phyloP scores from a whole-genome alignment of 2,797 vertebrate species.

The Cuniculus paca region DNA sequence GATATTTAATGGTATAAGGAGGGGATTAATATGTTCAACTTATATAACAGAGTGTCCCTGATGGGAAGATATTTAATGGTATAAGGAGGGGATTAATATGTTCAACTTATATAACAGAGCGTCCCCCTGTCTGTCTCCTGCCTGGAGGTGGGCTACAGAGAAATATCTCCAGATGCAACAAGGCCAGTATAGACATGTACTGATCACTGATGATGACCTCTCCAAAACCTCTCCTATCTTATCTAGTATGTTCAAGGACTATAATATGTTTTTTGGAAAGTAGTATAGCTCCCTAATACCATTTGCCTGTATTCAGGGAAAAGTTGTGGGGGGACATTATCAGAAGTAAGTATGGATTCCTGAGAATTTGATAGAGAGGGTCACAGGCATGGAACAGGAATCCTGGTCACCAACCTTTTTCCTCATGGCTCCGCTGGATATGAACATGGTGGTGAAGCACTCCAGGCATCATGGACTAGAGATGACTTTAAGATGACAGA shows the following conservation, averaged over 20 bases:
- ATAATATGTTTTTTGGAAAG: fast-evolving
- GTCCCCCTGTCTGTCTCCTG: fast-evolving
- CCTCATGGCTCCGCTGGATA: neutral
- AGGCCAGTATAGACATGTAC: fast-evolving
- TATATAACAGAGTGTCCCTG: fast-evolving
- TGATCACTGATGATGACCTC: fast-evolving
- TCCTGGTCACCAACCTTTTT: no score
- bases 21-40: fast-evolving
- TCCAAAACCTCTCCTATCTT: neutral
- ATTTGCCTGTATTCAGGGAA: neutral
- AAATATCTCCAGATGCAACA: fast-evolving
- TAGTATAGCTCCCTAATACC: neutral
- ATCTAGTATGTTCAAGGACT: neutral
- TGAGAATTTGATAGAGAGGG: neutral
- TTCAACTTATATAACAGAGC: neutral
- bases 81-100: fast-evolving
- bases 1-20: no score
- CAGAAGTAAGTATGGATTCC: neutral
- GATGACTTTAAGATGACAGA: no score
- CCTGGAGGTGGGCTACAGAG: no score
- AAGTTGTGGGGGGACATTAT: no score
- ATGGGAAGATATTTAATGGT: neutral
- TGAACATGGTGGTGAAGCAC: fast-evolving
- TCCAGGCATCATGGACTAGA: fast-evolving
- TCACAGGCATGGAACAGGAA: fast-evolving